phyloP scores from a whole-genome alignment of 2,113 vertebrate genomes.

The Rhynchopsitta pachyrhyncha region DNA sequence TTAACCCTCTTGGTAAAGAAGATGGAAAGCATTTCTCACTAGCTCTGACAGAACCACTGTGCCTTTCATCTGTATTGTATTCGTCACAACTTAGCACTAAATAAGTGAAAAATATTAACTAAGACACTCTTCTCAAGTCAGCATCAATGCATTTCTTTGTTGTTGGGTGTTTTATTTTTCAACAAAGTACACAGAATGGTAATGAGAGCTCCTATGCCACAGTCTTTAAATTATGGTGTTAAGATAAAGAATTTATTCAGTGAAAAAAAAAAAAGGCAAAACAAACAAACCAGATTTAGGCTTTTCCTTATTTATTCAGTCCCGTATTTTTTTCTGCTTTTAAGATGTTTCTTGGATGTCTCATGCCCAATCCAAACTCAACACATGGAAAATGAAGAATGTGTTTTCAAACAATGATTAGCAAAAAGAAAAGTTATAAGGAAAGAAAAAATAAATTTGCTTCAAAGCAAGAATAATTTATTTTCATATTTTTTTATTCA shows the following conservation, averaged over 20 bases:
- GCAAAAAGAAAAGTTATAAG: neutral
- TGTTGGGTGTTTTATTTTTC: neutral
- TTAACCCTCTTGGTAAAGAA: neutral
- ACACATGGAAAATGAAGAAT: neutral
- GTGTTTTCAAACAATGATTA: neutral
- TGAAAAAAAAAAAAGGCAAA: neutral
- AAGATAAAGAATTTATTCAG: neutral
- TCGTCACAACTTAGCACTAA: neutral
- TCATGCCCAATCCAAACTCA: neutral
- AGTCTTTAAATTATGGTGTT: neutral
- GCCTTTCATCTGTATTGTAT: neutral
- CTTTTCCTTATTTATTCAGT: neutral
- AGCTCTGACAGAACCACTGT: accelerated
- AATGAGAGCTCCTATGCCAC: neutral
- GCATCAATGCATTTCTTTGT: neutral
- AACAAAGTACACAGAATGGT: neutral
- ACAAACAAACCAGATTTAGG: neutral
- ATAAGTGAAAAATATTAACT: neutral
- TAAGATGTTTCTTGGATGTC: neutral
- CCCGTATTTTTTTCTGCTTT: neutral
- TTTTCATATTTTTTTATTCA: neutral
- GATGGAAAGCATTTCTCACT: neutral
- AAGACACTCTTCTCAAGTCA: neutral
- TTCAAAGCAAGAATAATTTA: neutral
- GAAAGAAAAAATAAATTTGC: neutral